Base-by-base conservation (phyloP, 2,113 vertebrate genomes). In the Oreocharis arfaki region DNA sequence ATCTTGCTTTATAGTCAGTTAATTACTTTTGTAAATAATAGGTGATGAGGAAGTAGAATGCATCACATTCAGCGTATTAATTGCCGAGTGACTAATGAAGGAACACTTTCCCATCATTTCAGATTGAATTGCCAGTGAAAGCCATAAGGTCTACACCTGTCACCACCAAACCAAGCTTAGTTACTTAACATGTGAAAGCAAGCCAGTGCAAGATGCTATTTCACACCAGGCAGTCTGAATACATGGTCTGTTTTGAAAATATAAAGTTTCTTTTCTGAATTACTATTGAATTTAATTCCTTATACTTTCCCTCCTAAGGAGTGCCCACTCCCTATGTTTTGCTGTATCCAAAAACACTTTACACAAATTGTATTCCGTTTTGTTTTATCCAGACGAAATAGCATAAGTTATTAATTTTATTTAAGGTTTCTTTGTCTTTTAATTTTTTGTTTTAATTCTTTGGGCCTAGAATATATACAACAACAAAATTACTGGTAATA, bases 401-500 rank as follows among this genome's bases (percentile, higher is more conserved):
- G 55, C 14, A 7, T 57, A 92, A 95, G 53, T 81, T 53, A 26
- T 89, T 92, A 47, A 59, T 97, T 97, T 96, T 97, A 63, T 85
- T 96, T 75, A 83, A 94, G 59, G 35, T 93, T 96, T 97, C 55
- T 83, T 78, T 84, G 73, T 56, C 30, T 94, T 60, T 60, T 47
- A 22, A 22, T 47, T 41, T 89, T 57, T 53, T 41, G 5, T 95
- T 91, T 89, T 95, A 80, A 57, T 95, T 95, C 60, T 81, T 87
- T 61, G 18, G 69, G 50, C 61, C 35, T 82, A 68, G 69, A 89
- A 94, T 71, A 87, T 57, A 23, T 28, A n/a, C 92, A 96, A 96
- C 90, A 96, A 87, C 85, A 93, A 97, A 98, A 97, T 97, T 87
- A 89, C 76, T 87, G 24, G 39, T 96, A 95, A 97, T 81, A 95